phyloP scores from a whole-genome alignment of 2,113 vertebrate species.

The Lutjanus erythropterus region DNA sequence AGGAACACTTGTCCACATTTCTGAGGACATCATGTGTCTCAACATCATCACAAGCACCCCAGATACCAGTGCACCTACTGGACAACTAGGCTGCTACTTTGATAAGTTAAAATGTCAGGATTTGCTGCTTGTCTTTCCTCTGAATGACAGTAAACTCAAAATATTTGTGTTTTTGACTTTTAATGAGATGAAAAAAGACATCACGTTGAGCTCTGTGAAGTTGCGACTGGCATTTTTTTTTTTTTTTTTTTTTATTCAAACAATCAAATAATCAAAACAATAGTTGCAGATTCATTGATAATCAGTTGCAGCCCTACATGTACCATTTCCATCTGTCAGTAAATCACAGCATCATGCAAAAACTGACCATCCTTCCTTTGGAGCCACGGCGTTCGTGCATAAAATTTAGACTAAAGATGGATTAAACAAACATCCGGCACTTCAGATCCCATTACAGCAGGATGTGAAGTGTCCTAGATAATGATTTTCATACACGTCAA shows the following conservation, averaged over 20 bases:
- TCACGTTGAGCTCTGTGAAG: neutral
- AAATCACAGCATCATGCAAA: no score
- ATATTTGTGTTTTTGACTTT: neutral
- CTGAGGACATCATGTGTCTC: no score
- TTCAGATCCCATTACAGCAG: slow-evolving; percentile 29
- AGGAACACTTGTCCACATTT: no score
- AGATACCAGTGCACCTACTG: no score
- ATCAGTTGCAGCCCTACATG: neutral
- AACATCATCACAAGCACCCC: no score
- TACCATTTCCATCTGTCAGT: neutral
- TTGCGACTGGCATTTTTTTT: neutral
- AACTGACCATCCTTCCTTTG: neutral
- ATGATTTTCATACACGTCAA: slow-evolving; percentile 30
- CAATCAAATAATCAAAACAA: no score
- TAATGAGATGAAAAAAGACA: no score
- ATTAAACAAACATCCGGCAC: slow-evolving; percentile 34
- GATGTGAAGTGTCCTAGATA: slow-evolving; percentile 28
- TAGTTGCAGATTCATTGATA: no score
- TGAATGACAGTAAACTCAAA: neutral
- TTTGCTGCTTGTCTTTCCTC: neutral
- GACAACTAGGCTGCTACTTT: no score
- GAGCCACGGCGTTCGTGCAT: neutral
- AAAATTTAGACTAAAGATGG: slow-evolving; percentile 7
- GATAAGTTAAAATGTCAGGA: neutral
- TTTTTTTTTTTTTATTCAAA: neutral